These are phyloP conservation scores for Drosophila chauvacae DNA, from an alignment of 1,140 invertebrate species.

Conservation along the genomic window DNA sequence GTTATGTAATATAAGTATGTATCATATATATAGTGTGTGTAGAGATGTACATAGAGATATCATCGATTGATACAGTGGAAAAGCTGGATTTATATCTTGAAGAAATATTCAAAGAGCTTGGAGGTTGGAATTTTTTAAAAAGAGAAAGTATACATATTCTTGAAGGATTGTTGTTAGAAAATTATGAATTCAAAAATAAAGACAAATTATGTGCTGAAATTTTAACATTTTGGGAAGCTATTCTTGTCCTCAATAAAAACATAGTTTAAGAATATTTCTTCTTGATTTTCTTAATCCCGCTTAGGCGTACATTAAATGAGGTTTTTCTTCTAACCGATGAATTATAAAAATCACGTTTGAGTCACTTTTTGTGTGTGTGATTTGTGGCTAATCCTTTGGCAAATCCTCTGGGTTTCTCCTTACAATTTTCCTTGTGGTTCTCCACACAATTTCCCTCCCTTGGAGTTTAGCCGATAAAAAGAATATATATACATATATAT, in stretches of 20 bases:
- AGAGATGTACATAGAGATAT: constrained; percentile 20
- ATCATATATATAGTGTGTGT: constrained; percentile 6
- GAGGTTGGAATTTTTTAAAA: background rate
- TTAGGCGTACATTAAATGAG: background rate
- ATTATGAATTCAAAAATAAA: no score
- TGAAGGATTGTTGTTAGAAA: no score
- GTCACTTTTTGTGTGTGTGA: background rate
- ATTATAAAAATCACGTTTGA: background rate
- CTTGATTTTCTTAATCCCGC: background rate
- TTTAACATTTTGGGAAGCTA: no score
- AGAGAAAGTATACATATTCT: background rate
- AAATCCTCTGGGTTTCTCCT: background rate
- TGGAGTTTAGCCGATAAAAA: constrained; percentile 1
- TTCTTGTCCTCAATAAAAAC: no score
- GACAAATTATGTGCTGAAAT: no score
- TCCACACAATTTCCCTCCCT: background rate
- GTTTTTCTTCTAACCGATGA: background rate
- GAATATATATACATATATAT: background rate
- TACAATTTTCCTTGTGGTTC: background rate
- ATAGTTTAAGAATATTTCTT: background rate
- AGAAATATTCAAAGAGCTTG: background rate
- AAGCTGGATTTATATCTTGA: background rate
- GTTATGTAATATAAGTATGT: constrained; percentile 40
- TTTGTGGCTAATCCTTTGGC: background rate
- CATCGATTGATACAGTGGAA: constrained; percentile 18